These are phyloP conservation scores for Leptoteleia sp. DNA, from an alignment of 1,140 invertebrate genomes.

Conservation along the genomic window DNA sequence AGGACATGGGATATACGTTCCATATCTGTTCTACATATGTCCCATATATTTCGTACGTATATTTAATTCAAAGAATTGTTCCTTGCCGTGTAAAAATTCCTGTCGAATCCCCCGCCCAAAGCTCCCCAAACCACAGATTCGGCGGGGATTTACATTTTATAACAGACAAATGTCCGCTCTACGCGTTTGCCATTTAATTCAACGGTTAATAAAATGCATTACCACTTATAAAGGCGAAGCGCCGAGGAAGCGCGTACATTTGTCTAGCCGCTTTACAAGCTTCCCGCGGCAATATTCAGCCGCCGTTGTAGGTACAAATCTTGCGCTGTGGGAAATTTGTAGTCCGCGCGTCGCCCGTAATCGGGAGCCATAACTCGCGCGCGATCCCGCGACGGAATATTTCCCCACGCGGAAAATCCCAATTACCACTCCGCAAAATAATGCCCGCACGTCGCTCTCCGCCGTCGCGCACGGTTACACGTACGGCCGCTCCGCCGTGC, in stretches of 20 bases:
- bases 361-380: slow-evolving; percentile 70
- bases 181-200: too few species aligned
- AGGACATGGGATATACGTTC: too few species aligned
- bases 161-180: too few species aligned
- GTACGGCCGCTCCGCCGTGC: slow-evolving; percentile 21
- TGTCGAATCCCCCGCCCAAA: too few species aligned
- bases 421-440: slow-evolving; percentile 56
- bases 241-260: slow-evolving; percentile 54
- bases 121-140: too few species aligned
- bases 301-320: slow-evolving; percentile 73
- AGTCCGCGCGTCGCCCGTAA: slow-evolving; percentile 70
- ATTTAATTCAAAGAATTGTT: too few species aligned
- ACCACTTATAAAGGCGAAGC: slow-evolving; percentile 17
- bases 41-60: too few species aligned
- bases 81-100: too few species aligned
- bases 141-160: too few species aligned
- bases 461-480: slow-evolving; percentile 36
- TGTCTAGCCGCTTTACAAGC: slow-evolving; percentile 70
- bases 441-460: slow-evolving; percentile 27
- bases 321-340: slow-evolving; percentile 70
- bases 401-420: slow-evolving; percentile 58
- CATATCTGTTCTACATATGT: too few species aligned
- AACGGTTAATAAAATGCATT: slow-evolving; percentile 29
- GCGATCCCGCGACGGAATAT: slow-evolving; percentile 54
- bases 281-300: slow-evolving; percentile 68